Conservation (phyloP, 2,113 vertebrate species). For the Spizaetus ornatus region DNA sequence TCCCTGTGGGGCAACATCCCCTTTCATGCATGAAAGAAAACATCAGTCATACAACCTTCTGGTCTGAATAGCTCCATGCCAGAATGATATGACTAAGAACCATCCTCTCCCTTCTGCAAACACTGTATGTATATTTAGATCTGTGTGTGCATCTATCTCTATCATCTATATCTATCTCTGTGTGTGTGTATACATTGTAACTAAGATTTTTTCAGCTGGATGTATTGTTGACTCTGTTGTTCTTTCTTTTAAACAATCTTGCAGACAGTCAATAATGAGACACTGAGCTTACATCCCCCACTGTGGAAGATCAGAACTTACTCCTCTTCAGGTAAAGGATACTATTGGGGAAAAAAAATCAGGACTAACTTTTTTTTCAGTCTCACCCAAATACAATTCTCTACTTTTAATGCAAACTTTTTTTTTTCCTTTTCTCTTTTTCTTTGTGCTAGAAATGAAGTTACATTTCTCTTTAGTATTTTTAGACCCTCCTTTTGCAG, state of each 20-base stretch:
- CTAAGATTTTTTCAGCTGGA: not conserved
- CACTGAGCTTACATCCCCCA: not conserved
- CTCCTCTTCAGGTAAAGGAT: not conserved
- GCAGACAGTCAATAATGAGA: not conserved
- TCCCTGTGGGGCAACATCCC: not conserved
- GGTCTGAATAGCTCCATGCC: not conserved
- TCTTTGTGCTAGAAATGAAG: not conserved
- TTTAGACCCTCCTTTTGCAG: not conserved
- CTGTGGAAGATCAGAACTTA: not conserved
- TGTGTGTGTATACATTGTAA: not conserved
- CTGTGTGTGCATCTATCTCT: not conserved
- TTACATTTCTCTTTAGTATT: not conserved
- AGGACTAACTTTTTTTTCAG: not conserved
- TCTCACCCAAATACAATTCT: not conserved
- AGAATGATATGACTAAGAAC: not conserved
- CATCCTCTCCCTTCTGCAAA: not conserved
- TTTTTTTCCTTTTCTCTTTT: accelerated
- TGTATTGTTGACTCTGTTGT: not conserved
- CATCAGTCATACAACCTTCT: not conserved
- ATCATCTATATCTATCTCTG: not conserved
- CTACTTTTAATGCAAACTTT: accelerated
- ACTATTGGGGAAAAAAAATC: not conserved
- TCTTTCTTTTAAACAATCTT: not conserved
- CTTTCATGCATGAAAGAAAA: not conserved
- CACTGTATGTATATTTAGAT: not conserved